Base-by-base conservation (phyloP, 2,113 vertebrate species). In the Pseudopodoces humilis region DNA sequence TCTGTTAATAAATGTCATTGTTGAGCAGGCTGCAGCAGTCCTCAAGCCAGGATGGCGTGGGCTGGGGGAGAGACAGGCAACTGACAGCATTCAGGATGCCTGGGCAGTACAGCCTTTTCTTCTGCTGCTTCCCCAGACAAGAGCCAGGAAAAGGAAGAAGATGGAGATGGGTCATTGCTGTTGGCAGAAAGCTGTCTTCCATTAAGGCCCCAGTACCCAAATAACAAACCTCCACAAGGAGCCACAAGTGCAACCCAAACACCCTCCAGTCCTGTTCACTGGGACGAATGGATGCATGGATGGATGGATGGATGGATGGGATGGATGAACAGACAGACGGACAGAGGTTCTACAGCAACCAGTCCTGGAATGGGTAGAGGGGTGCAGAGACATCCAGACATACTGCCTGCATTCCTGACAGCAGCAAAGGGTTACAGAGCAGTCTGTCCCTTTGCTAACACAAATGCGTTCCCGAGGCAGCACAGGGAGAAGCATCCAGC, bases 1-100 rank as follows among this genome's bases (percentile, higher is more conserved):
- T 90, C 92, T 74, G 89, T 92, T 97, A 97, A 97, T 95, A 96
- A 95, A 94, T 91, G 95, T 96, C 95, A 97, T 14, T 47, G 80
- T 72, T 0, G 37, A 97, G 91, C 33, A 12, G 43, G 91, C 94
- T 96, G 94, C 88, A 92, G 88, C 31, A 53, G 71, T 78, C 88
- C 74, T n/a, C 11, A 5, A 84, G 63, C 55, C 0, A 1, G 87
- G 67, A 80, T 30, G 47, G 60, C 2, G 19, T 46, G 44, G 65
- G 83, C 18, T 8, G 7, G 44, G 52, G 70, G 47, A 89, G 35
- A 88, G 79, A 93, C 64, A 74, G 43, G 75, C 7, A 1, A 80
- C 30, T 90, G 88, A 89, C 92, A 95, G 86, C 2, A 2, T n/a
- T 78, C 46, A 17, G 70, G 67, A 62, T 67, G n/a, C 64, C 49